phyloP scores from a whole-genome alignment of 2,888 invertebrate species.

The Ormyrus pomaceus region DNA sequence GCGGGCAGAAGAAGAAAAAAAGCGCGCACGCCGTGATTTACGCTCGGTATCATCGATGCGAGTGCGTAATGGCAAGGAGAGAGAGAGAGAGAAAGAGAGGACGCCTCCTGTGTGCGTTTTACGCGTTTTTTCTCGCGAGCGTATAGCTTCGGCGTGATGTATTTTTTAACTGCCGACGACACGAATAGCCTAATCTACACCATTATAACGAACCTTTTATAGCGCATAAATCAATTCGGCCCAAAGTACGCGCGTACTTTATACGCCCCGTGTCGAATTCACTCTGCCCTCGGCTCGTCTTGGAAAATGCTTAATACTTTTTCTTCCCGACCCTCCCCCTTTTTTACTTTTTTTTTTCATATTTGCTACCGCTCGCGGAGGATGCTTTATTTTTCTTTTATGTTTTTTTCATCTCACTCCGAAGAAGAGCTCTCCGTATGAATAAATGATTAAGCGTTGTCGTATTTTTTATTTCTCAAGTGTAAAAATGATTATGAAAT shows the following conservation, averaged over 20 bases:
- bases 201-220: conserved; percentile 67
- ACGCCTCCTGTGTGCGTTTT: conserved; percentile 11
- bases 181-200: conserved; percentile 68
- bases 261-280: conserved; percentile 63
- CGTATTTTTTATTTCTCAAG: no score
- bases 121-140: conserved; percentile 15
- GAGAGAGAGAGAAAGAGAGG: conserved; percentile 36
- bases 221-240: conserved; percentile 66
- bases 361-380: not conserved
- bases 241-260: conserved; percentile 42
- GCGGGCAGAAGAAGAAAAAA: conserved; percentile 52
- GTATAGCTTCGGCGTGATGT: conserved; percentile 21
- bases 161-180: conserved; percentile 67
- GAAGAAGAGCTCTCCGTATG: not conserved
- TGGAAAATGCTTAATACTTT: conserved; percentile 41
- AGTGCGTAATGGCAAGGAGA: conserved; percentile 35
- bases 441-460: no score
- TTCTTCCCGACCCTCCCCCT: not conserved
- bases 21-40: conserved; percentile 31
- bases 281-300: conserved; percentile 21
- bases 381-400: conserved; percentile 1
- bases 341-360: conserved; percentile 12
- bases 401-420: conserved; percentile 13
- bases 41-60: not conserved
- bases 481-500: no score